Evolutionary conservation across 2,113 vertebrate species (phyloP).

Genomic region (Xyliphius kryptos): DNA sequence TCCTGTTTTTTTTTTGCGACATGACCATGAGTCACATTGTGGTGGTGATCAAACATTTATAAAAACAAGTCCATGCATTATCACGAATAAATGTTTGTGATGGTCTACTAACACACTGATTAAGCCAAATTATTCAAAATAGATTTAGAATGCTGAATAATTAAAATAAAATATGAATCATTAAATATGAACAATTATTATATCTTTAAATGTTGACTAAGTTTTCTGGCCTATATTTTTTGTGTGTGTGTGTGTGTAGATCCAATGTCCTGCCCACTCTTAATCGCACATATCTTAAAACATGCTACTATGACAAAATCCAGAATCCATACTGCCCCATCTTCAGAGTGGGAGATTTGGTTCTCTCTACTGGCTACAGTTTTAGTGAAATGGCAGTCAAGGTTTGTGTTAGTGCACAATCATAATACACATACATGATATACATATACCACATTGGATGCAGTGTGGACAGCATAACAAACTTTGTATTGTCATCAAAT

Average conservation of each 20-base stretch:
- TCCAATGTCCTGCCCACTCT: conserved; percentile 73
- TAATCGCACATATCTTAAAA: conserved; percentile 73
- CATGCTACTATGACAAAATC: conserved; percentile 66
- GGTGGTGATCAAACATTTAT: no score
- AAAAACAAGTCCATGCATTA: no score
- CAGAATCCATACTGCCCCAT: conserved; percentile 85
- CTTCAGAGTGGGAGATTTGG: conserved; percentile 75
- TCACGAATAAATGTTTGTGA: no score
- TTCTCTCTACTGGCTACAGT: conserved; percentile 67
- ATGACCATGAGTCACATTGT: no score
- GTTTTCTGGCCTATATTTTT: neutral
- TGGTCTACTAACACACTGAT: no score
- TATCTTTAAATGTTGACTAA: neutral
- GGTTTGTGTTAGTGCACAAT: conserved; percentile 56
- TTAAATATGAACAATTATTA: neutral
- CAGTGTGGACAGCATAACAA: no score
- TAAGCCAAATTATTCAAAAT: no score
- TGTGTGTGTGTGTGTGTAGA: conserved; percentile 53
- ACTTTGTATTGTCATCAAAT: no score
- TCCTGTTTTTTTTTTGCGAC: no score
- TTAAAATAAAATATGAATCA: no score
- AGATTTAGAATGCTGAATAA: no score
- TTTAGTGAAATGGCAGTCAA: conserved; percentile 80
- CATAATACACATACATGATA: neutral
- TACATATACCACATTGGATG: no score